Conservation (phyloP, 1,140 invertebrate genomes). For the Chlorops oryzae region DNA sequence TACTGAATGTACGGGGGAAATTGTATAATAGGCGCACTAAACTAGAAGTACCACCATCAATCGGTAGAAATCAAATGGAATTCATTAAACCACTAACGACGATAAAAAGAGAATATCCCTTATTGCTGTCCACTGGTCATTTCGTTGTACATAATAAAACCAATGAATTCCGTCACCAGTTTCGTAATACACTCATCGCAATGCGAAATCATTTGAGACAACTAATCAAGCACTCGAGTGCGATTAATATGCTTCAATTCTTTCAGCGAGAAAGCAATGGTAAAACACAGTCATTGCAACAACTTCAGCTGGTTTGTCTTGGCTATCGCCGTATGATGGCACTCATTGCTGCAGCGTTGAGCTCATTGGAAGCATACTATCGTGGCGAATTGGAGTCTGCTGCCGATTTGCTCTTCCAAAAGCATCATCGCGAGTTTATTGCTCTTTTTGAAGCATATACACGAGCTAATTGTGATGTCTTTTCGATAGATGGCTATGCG, state of each 20-base stretch:
- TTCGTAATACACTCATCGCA: too few species aligned
- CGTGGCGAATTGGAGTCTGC: slow-evolving; percentile 57
- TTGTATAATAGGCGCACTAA: slow-evolving; percentile 29
- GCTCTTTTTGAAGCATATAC: slow-evolving; percentile 68
- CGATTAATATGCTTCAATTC: slow-evolving; percentile 6
- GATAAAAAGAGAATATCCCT: background rate
- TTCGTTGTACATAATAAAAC: too few species aligned
- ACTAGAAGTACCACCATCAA: slow-evolving; percentile 28
- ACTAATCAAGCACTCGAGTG: too few species aligned
- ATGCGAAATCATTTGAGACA: too few species aligned
- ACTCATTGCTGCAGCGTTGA: slow-evolving; percentile 60
- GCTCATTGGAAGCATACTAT: slow-evolving; percentile 59
- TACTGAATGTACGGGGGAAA: slow-evolving; percentile 45
- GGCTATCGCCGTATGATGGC: slow-evolving; percentile 65
- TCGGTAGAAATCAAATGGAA: slow-evolving; percentile 12
- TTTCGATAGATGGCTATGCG: slow-evolving; percentile 55
- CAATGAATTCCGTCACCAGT: too few species aligned
- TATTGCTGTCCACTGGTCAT: too few species aligned
- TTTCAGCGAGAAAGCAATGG: slow-evolving; percentile 11
- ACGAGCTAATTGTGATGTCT: slow-evolving; percentile 65
- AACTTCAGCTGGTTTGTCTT: slow-evolving; percentile 32
- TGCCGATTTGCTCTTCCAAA: slow-evolving; percentile 61
- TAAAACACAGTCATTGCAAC: slow-evolving; percentile 1
- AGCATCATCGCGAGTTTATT: slow-evolving; percentile 66
- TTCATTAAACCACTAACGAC: too few species aligned